Conservation (phyloP, 2,888 invertebrate genomes). For the Epinotia ramella region DNA sequence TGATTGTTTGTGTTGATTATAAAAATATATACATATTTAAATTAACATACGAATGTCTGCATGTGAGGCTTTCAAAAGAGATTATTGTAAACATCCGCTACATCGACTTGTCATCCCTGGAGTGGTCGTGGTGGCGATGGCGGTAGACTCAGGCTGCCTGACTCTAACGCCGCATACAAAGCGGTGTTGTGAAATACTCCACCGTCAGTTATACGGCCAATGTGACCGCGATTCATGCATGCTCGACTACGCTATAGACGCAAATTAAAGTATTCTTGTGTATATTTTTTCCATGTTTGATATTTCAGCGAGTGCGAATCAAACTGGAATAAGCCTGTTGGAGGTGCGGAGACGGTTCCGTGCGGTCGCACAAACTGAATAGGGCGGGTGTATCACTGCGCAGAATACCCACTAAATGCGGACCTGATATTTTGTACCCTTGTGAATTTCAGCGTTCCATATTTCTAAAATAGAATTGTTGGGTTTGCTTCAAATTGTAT, state of each 20-base stretch:
- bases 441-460: slow-evolving; percentile 24
- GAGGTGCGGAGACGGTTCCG: slow-evolving; percentile 45
- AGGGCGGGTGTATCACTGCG: slow-evolving; percentile 41
- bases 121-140: no score
- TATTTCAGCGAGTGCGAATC: slow-evolving; percentile 44
- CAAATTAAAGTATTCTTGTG: not conserved
- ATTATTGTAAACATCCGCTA: no score
- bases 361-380: slow-evolving; percentile 71
- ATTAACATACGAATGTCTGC: no score
- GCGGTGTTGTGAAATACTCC: no score
- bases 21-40: no score
- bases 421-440: slow-evolving; percentile 24
- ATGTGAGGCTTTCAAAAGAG: no score
- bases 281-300: slow-evolving; percentile 26
- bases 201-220: no score
- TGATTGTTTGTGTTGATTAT: no score
- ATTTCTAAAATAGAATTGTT: slow-evolving; percentile 3
- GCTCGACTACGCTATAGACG: slow-evolving; percentile 6
- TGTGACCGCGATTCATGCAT: no score
- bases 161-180: no score
- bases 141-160: no score
- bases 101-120: no score
- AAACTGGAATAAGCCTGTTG: slow-evolving; percentile 57
- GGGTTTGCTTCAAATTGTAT: slow-evolving; percentile 7
- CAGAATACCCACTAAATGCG: slow-evolving; percentile 40